These are phyloP conservation scores for Chrysina gloriosa DNA, from an alignment of 2,888 invertebrate genomes.

Conservation along the genomic window DNA sequence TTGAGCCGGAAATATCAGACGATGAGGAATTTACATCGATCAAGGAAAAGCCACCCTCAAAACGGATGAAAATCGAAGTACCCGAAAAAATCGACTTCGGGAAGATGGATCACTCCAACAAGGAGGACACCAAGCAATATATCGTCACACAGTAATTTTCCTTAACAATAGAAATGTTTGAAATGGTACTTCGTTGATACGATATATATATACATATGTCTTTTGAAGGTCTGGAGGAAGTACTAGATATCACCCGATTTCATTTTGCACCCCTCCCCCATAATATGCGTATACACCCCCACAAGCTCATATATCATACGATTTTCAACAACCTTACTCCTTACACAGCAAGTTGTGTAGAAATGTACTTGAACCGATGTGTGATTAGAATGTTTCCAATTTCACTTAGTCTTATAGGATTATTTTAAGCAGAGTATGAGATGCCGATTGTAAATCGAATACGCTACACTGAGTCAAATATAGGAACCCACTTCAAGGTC, in stretches of 20 bases:
- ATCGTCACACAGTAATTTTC: constrained; percentile 22
- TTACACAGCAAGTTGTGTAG: neutral
- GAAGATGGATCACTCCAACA: neutral
- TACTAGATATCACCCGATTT: no score
- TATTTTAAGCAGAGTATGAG: neutral
- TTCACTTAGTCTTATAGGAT: neutral
- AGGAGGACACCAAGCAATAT: constrained; percentile 21
- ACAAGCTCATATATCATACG: no score
- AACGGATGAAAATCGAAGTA: constrained; percentile 30
- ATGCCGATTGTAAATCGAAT: neutral
- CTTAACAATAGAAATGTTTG: neutral
- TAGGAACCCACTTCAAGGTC: no score
- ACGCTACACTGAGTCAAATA: no score
- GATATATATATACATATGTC: neutral
- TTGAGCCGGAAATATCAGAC: constrained; percentile 55
- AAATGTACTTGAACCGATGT: neutral
- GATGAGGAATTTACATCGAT: constrained; percentile 46
- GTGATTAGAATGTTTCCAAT: constrained; percentile 20
- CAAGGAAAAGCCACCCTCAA: constrained; percentile 42
- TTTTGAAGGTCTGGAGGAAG: no score
- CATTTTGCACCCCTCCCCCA: no score
- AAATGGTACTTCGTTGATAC: constrained; percentile 3
- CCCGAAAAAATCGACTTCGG: constrained; percentile 14
- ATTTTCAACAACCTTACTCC: no score
- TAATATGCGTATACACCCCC: no score